These are phyloP conservation scores for Acanthurus leucopareius DNA, from an alignment of 2,797 vertebrate genomes.

Conservation along the genomic window DNA sequence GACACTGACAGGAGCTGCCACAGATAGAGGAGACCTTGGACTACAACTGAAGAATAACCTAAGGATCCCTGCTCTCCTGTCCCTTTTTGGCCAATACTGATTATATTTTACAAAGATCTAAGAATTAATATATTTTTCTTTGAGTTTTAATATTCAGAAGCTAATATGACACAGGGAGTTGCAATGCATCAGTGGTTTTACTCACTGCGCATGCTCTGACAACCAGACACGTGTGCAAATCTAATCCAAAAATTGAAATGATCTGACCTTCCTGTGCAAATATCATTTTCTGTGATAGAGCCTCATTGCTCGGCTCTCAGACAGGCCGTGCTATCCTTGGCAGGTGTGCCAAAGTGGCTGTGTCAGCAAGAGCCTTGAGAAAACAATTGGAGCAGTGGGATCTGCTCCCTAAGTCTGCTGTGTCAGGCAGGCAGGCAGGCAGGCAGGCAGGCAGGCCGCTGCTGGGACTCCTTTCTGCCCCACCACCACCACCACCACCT, in stretches of 20 bases:
- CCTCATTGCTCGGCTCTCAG: slow-evolving; percentile 44
- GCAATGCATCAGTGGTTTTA: background rate
- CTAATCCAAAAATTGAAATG: slow-evolving; percentile 13
- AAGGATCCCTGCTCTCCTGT: background rate
- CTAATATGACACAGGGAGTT: background rate
- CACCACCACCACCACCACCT: background rate
- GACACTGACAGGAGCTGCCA: slow-evolving; percentile 2
- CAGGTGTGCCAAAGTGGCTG: slow-evolving; percentile 71
- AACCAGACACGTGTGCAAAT: slow-evolving; percentile 36
- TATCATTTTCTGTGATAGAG: slow-evolving; percentile 57
- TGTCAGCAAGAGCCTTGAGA: slow-evolving; percentile 74
- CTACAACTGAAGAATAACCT: background rate
- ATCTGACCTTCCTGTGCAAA: slow-evolving; percentile 57
- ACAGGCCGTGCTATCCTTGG: slow-evolving; percentile 60
- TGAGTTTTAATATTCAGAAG: background rate
- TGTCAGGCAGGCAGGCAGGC: slow-evolving; percentile 69
- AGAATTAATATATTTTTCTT: background rate
- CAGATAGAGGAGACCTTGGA: slow-evolving; percentile 9
- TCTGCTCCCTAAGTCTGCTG: slow-evolving; percentile 67
- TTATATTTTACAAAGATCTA: slow-evolving; percentile 12
- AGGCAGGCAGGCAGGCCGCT: slow-evolving; percentile 58
- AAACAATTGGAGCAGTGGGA: slow-evolving; percentile 69
- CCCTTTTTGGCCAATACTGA: slow-evolving; percentile 2
- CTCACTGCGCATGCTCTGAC: slow-evolving; percentile 1
- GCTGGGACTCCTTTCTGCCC: slow-evolving; percentile 49